These are phyloP conservation scores for Diarsia brunnea DNA, from an alignment of 2,888 invertebrate genomes.

Conservation along the genomic window DNA sequence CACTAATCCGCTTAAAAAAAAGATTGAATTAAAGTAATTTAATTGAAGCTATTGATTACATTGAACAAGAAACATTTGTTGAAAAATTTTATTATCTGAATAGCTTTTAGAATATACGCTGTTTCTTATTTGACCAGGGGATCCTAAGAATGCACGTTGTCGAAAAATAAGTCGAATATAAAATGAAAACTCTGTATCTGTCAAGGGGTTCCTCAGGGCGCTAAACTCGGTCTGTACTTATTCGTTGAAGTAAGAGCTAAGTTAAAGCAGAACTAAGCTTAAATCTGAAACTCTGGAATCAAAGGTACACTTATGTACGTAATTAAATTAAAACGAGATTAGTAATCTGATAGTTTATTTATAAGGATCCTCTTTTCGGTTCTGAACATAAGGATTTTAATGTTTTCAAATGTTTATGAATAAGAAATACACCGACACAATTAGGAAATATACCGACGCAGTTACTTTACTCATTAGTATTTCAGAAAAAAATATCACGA, in stretches of 20 bases:
- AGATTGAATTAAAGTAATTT: neutral
- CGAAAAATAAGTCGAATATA: neutral
- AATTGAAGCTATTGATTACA: constrained; percentile 5
- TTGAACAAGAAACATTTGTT: neutral
- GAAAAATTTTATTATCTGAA: neutral
- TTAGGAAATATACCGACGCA: too few species aligned
- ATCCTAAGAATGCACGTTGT: neutral
- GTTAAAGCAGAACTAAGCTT: neutral
- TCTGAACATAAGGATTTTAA: neutral
- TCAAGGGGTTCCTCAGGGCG: neutral
- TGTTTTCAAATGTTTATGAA: neutral
- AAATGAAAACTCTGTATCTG: neutral
- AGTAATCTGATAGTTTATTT: neutral
- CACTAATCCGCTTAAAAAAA: too few species aligned
- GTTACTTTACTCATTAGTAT: neutral
- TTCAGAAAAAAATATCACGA: neutral
- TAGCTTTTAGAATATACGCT: neutral
- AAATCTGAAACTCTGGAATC: neutral
- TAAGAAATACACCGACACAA: neutral
- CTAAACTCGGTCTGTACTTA: neutral
- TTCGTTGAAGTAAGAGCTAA: neutral
- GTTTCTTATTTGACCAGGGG: neutral
- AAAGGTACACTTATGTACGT: neutral
- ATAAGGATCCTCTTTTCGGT: neutral
- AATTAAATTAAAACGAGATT: neutral